Evolutionary conservation across 37 sponge, comb jelly and placozoan species (phyloP).

Genomic region (Hexactinellida sp.): DNA sequence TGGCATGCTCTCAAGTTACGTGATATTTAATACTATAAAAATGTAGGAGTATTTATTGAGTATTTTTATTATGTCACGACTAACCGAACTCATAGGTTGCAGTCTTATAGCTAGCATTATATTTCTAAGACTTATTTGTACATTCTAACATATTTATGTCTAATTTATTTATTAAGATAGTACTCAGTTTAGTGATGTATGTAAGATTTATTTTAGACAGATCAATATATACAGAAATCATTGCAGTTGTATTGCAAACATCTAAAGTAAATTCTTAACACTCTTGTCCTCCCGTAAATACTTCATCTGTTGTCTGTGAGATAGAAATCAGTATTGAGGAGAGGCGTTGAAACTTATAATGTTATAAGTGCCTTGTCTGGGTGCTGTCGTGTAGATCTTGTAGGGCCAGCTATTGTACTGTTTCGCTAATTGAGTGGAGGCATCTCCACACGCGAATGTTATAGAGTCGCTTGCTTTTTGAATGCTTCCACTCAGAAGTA

Average conservation of each 20-base stretch:
- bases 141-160: too few relatives aligned
- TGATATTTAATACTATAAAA: too few relatives aligned
- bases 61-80: too few relatives aligned
- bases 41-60: too few relatives aligned
- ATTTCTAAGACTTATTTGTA: too few relatives aligned
- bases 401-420: conserved; percentile 12
- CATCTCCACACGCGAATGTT: not conserved
- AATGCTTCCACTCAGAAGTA: not conserved
- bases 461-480: not conserved
- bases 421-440: not conserved
- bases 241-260: not conserved
- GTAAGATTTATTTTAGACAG: too few relatives aligned
- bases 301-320: too few relatives aligned
- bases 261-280: not conserved
- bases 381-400: not conserved
- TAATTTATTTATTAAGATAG: too few relatives aligned
- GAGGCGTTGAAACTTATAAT: not conserved
- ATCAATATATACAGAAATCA: conserved; percentile 7
- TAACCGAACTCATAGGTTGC: too few relatives aligned
- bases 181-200: too few relatives aligned
- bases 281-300: not conserved
- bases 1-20: too few relatives aligned
- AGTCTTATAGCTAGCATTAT: too few relatives aligned
- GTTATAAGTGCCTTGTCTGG: not conserved
- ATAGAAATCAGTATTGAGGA: not conserved